These are phyloP conservation scores for Microdon myrmicae DNA, from an alignment of 2,888 invertebrate species.

Conservation along the genomic window DNA sequence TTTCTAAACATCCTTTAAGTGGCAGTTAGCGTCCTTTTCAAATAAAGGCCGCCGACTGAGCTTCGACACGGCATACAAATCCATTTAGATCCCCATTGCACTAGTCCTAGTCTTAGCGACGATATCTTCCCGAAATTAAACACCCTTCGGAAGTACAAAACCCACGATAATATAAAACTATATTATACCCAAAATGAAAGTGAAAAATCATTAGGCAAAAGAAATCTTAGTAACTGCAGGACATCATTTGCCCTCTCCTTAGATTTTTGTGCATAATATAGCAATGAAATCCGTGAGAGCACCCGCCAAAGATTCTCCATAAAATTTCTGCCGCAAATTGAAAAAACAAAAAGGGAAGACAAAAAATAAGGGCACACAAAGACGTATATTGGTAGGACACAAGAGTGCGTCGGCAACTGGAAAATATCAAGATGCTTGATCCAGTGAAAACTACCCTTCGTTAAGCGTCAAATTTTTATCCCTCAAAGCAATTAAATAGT, in stretches of 20 bases:
- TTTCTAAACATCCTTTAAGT: too few species aligned
- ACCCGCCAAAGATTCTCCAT: slow-evolving; percentile 41
- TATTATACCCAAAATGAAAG: slow-evolving; percentile 34
- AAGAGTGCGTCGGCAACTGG: background rate
- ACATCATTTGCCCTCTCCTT: slow-evolving; percentile 38
- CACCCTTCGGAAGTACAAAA: background rate
- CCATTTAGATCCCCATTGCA: too few species aligned
- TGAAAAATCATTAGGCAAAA: slow-evolving; percentile 43
- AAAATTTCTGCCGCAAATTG: slow-evolving; percentile 40
- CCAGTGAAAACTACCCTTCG: slow-evolving; percentile 22
- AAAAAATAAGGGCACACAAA: slow-evolving; percentile 1
- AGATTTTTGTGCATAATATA: slow-evolving; percentile 45
- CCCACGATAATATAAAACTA: slow-evolving; percentile 27
- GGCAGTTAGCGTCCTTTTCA: too few species aligned
- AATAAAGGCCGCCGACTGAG: too few species aligned
- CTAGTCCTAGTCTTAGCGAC: too few species aligned
- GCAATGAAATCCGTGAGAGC: slow-evolving; percentile 37
- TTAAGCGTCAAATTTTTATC: slow-evolving; percentile 36
- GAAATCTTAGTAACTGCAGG: slow-evolving; percentile 27
- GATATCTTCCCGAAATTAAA: too few species aligned
- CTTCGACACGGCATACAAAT: too few species aligned
- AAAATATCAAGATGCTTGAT: slow-evolving; percentile 2
- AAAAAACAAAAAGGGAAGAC: slow-evolving; percentile 45
- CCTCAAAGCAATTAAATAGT: slow-evolving; percentile 48
- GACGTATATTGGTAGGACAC: background rate